Conservation (phyloP, 1,140 invertebrate genomes). For the Thalassaphorura encarpata region DNA sequence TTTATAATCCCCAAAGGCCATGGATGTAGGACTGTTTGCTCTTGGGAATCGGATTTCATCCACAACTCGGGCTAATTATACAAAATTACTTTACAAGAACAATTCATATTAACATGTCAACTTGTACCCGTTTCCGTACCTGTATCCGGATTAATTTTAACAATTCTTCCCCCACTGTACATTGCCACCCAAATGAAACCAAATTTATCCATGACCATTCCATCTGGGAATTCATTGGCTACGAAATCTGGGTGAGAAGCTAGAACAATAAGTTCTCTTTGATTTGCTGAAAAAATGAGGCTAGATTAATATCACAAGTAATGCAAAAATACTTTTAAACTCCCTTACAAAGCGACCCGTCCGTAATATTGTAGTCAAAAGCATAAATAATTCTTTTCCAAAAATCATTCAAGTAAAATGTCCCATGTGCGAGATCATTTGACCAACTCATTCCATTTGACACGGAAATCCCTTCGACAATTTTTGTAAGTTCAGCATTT, state of each 20-base stretch:
- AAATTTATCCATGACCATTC: conserved; percentile 16
- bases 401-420: conserved; percentile 19
- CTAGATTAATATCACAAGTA: background rate
- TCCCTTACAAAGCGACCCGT: conserved; percentile 9
- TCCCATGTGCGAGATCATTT: conserved; percentile 10
- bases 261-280: conserved; percentile 8
- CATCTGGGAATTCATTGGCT: conserved; percentile 4
- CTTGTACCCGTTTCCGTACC: background rate
- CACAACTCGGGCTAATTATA: conserved; percentile 7
- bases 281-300: conserved; percentile 5
- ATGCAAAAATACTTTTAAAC: background rate
- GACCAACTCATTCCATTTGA: conserved; percentile 19
- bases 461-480: conserved; percentile 2
- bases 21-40: conserved; percentile 9
- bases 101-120: too few relatives aligned
- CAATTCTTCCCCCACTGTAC: conserved; percentile 9
- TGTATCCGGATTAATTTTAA: conserved; percentile 14
- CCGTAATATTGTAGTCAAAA: conserved; percentile 20
- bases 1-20: conserved; percentile 12
- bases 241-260: conserved; percentile 8
- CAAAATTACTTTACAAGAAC: background rate
- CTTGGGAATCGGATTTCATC: background rate
- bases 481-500: background rate
- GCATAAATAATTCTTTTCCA: conserved; percentile 16
- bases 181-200: conserved; percentile 17